phyloP scores from a whole-genome alignment of 30 jellyfish, hydroid and myxozoan species.

The Aurelia coerulea region DNA sequence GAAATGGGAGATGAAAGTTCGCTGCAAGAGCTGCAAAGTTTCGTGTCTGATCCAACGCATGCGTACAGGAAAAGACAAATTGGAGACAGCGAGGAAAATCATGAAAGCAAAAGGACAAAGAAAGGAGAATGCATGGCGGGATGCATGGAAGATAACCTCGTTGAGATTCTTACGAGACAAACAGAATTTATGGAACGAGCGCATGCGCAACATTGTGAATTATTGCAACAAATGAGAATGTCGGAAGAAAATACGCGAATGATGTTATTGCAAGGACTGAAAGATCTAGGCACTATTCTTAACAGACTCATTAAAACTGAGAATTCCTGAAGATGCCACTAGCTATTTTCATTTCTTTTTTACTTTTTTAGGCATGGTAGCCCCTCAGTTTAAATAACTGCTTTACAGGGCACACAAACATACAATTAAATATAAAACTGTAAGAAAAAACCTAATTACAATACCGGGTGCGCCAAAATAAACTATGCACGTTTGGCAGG shows the following conservation, averaged over 20 bases:
- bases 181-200: slow-evolving; percentile 35
- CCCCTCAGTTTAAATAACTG: no score
- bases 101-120: neutral
- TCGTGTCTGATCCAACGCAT: no score
- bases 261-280: slow-evolving; percentile 34
- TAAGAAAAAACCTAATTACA: no score
- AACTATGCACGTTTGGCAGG: no score
- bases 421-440: no score
- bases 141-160: slow-evolving; percentile 10
- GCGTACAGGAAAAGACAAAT: neutral
- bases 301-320: slow-evolving; percentile 7
- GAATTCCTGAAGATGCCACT: neutral
- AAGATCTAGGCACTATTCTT: slow-evolving; percentile 31
- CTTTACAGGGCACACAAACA: no score
- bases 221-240: slow-evolving; percentile 39
- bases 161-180: slow-evolving; percentile 19
- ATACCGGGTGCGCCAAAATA: no score
- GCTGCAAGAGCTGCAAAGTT: no score
- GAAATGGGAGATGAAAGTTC: no score
- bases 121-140: neutral
- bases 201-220: slow-evolving; percentile 48
- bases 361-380: no score
- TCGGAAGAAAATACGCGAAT: slow-evolving; percentile 59
- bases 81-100: slow-evolving; percentile 1
- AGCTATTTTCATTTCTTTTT: no score